A percentile compares a stretch with the other conserved stretches of the same genome.
phyloP scores from a whole-genome alignment of 1,140 invertebrate species.

The Tribolium madens region DNA sequence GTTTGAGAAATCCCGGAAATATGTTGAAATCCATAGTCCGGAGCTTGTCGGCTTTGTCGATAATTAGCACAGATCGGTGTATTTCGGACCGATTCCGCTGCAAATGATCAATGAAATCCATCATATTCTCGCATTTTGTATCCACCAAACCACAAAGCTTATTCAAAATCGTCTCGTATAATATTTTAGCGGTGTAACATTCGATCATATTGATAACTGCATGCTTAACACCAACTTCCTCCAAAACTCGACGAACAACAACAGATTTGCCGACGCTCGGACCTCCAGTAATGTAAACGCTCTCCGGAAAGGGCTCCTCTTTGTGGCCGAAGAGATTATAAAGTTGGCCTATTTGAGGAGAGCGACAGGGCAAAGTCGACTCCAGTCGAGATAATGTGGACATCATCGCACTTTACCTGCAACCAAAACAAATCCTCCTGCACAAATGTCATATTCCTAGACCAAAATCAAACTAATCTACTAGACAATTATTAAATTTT shows the following conservation, averaged over 20 bases:
- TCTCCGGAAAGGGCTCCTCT: slow-evolving; percentile 72
- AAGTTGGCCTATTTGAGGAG: slow-evolving; percentile 71
- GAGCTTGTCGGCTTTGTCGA: slow-evolving; percentile 85
- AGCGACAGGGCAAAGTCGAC: slow-evolving; percentile 70
- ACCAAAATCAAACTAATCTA: too few relatives aligned
- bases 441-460: too few relatives aligned
- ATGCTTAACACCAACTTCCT: slow-evolving; percentile 72
- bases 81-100: slow-evolving; percentile 64
- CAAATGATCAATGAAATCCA: slow-evolving; percentile 77
- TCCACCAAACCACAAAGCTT: slow-evolving; percentile 67
- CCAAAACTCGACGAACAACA: slow-evolving; percentile 72
- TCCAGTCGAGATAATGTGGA: slow-evolving; percentile 21
- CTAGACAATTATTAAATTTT: too few relatives aligned
- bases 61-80: slow-evolving; percentile 71
- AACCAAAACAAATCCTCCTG: not conserved
- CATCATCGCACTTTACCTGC: slow-evolving; percentile 6
- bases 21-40: slow-evolving; percentile 79
- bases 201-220: slow-evolving; percentile 86
- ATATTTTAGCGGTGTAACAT: slow-evolving; percentile 79
- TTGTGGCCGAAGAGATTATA: slow-evolving; percentile 71
- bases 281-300: slow-evolving; percentile 82
- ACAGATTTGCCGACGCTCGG: slow-evolving; percentile 85
- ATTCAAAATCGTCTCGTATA: slow-evolving; percentile 82
- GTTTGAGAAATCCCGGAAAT: slow-evolving; percentile 75
- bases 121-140: slow-evolving; percentile 78